Evolutionary conservation across 2,113 vertebrate species (phyloP).

Genomic region (Phoxinus phoxinus): DNA sequence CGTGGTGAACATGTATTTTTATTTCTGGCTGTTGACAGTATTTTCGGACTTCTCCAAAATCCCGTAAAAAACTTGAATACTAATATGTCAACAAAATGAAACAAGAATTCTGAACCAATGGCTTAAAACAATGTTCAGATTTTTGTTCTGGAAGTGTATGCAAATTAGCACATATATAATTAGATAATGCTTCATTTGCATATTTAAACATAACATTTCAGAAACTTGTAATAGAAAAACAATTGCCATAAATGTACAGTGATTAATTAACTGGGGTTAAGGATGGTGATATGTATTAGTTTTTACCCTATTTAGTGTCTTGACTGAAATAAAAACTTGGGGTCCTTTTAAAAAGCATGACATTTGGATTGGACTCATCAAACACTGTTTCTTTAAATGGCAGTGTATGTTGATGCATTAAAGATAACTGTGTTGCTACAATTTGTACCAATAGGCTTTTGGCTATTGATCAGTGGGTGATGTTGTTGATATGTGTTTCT

Average conservation of each 20-base stretch:
- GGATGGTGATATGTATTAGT: background rate
- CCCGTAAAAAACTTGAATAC: no score
- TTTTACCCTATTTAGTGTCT: background rate
- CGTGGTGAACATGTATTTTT: background rate
- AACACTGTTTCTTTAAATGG: background rate
- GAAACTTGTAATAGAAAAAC: no score
- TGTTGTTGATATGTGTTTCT: background rate
- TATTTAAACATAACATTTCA: background rate
- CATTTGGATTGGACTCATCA: background rate
- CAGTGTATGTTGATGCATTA: background rate
- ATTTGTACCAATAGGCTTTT: constrained; percentile 9
- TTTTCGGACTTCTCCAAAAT: background rate
- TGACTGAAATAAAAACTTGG: no score
- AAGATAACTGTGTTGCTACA: background rate
- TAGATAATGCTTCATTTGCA: background rate
- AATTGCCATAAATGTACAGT: background rate
- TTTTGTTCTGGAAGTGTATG: background rate
- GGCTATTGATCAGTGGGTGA: background rate
- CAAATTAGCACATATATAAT: background rate
- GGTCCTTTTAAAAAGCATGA: no score
- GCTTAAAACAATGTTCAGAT: background rate
- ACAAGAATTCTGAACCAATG: no score
- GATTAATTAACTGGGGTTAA: background rate
- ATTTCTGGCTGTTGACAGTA: background rate
- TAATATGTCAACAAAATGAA: no score